Base-by-base conservation (phyloP, 2,888 invertebrate species). In the Physocephala rufipes region DNA sequence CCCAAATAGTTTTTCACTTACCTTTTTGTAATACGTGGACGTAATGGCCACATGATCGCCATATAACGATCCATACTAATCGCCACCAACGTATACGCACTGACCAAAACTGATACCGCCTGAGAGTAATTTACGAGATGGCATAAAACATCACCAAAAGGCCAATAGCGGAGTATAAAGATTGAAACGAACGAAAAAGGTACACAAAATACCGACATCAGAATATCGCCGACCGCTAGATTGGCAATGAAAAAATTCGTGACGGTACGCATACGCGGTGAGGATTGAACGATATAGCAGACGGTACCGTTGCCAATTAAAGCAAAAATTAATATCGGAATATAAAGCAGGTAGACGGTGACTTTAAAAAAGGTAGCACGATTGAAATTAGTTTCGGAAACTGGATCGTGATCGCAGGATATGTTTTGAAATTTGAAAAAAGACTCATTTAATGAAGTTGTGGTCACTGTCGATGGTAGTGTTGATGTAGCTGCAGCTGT, bases 161-260 rank as follows among this genome's bases (percentile, higher is more conserved):
- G 95, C 96, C 96, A 97, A 82, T 94, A 92, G 81, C 92, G 91
- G 55, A 95, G 87, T 76, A 96, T 88, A 65, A 94, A 87, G 79
- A 91, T 91, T 15, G 95, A 91, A 30, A 95, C 90, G 80, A 95
- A 95, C 1, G 95, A 93, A 81, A 96, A 96, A 2, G 96, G 96
- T 75, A 97, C 93, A 86, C 97, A 96, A 80, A 97, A 92, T 28
- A 95, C 82, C 0, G 95, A 93, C 92, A 97, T 95, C 71, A 96
- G 87, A 73, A 97, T 91, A 83, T 97, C 97, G 53, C 96, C 95
- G 51, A 95, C 88, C 0, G 96, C 95, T 76, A 97, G 87, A 85
- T 94, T 95, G 82, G 94, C 93, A 81, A 97, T 95, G 85, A 96
- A 96, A 85, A 91, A 95, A 85, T 97, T 97, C 55, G 96, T 96